A percentile compares a stretch with the other conserved stretches of the same genome.
phyloP scores from a whole-genome alignment of 2,797 vertebrate species.

The Heteromormyrus szaboi region DNA sequence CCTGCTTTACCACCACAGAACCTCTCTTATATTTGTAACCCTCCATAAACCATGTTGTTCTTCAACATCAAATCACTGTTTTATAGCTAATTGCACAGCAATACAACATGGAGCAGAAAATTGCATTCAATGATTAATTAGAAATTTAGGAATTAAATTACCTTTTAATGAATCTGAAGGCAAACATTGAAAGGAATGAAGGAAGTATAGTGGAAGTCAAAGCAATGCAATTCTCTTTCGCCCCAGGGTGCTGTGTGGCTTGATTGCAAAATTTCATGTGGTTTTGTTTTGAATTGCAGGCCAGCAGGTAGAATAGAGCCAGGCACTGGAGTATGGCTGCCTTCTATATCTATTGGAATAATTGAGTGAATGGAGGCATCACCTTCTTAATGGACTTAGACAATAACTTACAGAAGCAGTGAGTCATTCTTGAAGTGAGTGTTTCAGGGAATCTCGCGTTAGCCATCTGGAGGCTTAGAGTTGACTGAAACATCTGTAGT shows the following conservation, averaged over 20 bases:
- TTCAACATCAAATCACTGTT: not conserved
- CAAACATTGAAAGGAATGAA: not conserved
- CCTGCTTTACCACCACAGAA: not conserved
- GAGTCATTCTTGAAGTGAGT: slow-evolving; percentile 5
- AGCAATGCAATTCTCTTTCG: slow-evolving; percentile 16
- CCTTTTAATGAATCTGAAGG: slow-evolving; percentile 1
- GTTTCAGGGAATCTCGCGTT: not conserved
- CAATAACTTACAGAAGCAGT: not conserved
- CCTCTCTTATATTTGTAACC: not conserved
- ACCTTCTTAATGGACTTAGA: slow-evolving; percentile 8
- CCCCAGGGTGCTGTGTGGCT: slow-evolving; percentile 3
- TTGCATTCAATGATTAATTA: not conserved
- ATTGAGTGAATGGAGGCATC: slow-evolving; percentile 2
- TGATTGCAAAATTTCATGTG: slow-evolving; percentile 14
- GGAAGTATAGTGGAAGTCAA: not conserved
- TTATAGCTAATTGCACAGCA: not conserved
- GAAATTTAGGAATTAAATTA: not conserved
- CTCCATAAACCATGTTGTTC: slow-evolving; percentile 1
- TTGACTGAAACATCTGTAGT: not conserved
- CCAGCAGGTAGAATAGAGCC: slow-evolving; percentile 6
- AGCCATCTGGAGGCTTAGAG: not conserved
- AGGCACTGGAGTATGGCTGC: slow-evolving; percentile 14
- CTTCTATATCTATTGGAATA: slow-evolving; percentile 14
- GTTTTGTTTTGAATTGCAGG: not conserved
- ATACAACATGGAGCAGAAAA: not conserved